Percentiles rank a stretch among this genome's conserved stretches.
Evolutionary conservation across 2,888 invertebrate genomes (phyloP).

Genomic region (Acleris sparsana): DNA sequence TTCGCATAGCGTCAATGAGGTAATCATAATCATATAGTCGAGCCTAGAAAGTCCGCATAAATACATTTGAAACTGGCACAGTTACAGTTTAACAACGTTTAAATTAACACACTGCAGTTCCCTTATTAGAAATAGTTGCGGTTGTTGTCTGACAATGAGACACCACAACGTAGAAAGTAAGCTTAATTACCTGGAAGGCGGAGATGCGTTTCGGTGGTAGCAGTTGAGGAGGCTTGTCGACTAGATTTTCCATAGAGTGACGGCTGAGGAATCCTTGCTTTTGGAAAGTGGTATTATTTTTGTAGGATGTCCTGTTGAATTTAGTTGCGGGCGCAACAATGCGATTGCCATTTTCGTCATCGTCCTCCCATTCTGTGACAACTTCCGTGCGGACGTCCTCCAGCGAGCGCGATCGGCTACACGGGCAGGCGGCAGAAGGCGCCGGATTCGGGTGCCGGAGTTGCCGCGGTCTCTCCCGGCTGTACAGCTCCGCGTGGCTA

Average conservation of each 20-base stretch:
- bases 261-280: constrained; percentile 81
- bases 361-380: constrained; percentile 85
- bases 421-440: constrained; percentile 82
- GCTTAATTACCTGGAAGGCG: constrained; percentile 80
- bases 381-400: constrained; percentile 88
- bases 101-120: constrained; percentile 43
- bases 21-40: constrained; percentile 58
- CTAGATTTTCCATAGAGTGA: constrained; percentile 89
- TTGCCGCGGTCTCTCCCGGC: constrained; percentile 73
- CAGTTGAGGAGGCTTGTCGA: constrained; percentile 79
- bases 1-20: constrained; percentile 65
- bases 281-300: constrained; percentile 64
- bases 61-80: constrained; percentile 45
- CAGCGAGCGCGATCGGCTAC: constrained; percentile 87
- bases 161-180: constrained; percentile 65
- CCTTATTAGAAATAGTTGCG: constrained; percentile 45
- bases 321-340: constrained; percentile 79
- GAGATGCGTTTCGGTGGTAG: constrained; percentile 80
- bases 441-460: constrained; percentile 65
- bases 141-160: constrained; percentile 50
- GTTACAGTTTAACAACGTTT: constrained; percentile 40
- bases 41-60: constrained; percentile 68
- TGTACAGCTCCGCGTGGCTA: constrained; percentile 64
- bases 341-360: constrained; percentile 85
- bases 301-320: constrained; percentile 72